Evolutionary conservation across 2,888 invertebrate species (phyloP).

Genomic region (Pycnomerus fuliginosus): DNA sequence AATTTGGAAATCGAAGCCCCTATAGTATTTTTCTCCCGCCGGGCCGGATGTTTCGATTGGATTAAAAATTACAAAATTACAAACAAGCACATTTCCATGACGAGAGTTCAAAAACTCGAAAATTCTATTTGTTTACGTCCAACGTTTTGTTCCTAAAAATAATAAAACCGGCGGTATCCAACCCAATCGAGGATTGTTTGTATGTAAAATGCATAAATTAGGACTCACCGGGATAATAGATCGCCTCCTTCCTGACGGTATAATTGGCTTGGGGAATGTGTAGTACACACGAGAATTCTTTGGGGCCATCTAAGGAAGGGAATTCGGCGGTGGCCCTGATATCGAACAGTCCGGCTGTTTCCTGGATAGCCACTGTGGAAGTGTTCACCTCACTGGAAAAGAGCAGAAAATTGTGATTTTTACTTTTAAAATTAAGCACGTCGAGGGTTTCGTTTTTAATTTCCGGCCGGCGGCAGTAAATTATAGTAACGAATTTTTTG

Average conservation of each 20-base stretch:
- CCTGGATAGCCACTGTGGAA: conserved; percentile 37
- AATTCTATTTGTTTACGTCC: no score
- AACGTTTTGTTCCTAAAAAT: no score
- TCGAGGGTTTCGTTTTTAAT: conserved; percentile 10
- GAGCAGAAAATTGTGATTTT: conserved; percentile 2
- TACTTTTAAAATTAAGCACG: background rate
- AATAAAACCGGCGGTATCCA: no score
- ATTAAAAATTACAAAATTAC: no score
- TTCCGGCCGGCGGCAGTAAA: conserved; percentile 5
- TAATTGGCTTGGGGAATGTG: conserved; percentile 65
- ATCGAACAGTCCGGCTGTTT: conserved; percentile 61
- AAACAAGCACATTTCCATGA: no score
- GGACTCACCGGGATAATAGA: conserved; percentile 59
- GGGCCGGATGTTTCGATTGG: no score
- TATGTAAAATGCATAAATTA: conserved; percentile 20
- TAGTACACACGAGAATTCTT: conserved; percentile 65
- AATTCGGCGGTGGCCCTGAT: conserved; percentile 61
- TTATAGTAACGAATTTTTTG: conserved; percentile 3
- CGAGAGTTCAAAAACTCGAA: no score
- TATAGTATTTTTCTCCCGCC: no score
- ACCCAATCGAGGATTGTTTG: no score
- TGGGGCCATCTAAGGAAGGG: conserved; percentile 58
- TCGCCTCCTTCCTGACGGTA: conserved; percentile 60
- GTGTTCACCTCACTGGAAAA: conserved; percentile 43
- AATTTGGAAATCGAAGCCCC: no score